Conservation (phyloP, 1,140 invertebrate species). For the Oscheius sp. region DNA sequence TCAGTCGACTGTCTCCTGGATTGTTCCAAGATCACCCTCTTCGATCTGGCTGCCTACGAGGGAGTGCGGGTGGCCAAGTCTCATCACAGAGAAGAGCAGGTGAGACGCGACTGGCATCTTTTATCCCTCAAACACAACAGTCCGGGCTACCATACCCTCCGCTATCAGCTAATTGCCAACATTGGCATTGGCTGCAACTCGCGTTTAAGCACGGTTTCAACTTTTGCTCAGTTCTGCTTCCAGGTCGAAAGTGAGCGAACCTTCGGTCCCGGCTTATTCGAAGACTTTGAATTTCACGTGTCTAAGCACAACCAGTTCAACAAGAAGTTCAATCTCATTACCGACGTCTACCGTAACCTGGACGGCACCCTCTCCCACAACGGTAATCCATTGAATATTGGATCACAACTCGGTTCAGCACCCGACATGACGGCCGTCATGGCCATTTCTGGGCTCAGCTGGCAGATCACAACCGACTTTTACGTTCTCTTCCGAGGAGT, state of each 20-base stretch:
- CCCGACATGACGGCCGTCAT: constrained; percentile 83
- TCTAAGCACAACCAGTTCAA: not conserved
- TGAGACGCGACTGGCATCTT: not conserved
- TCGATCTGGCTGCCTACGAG: constrained; percentile 9
- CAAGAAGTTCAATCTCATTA: not conserved
- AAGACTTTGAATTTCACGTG: not conserved
- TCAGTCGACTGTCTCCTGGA: constrained; percentile 48
- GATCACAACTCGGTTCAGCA: constrained; percentile 64
- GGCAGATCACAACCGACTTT: constrained; percentile 75
- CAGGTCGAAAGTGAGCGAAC: not conserved
- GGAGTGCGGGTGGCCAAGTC: not conserved
- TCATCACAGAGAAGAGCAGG: not conserved
- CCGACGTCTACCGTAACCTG: not conserved
- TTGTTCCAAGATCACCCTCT: constrained; percentile 12
- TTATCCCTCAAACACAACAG: not conserved
- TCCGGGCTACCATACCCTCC: no score
- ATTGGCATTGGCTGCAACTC: no score
- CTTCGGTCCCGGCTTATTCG: not conserved
- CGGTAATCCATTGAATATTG: constrained; percentile 6
- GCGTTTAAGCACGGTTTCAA: no score
- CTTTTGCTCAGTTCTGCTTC: no score
- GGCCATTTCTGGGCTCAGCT: constrained; percentile 75
- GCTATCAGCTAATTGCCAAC: no score
- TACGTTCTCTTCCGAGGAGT: constrained; percentile 84
- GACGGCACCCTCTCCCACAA: not conserved